Percentiles rank a stretch among this genome's conserved stretches.
Conservation (phyloP, 2,797 vertebrate species). For the Monodelphis domestica region DNA sequence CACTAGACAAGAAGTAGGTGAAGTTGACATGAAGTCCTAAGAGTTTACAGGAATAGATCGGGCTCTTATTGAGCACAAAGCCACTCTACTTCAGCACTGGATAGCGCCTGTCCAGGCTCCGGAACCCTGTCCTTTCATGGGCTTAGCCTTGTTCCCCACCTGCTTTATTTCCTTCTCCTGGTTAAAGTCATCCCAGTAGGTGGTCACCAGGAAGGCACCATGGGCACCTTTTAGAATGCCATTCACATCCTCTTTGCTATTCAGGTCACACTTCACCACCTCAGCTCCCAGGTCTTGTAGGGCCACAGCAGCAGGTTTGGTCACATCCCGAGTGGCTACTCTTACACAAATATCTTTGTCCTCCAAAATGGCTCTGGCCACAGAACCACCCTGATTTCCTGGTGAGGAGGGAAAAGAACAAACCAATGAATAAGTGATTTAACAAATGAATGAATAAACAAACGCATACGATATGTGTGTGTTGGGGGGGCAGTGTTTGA, state of each 20-base stretch:
- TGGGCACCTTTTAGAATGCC: conserved; percentile 61
- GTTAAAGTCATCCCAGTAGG: conserved; percentile 75
- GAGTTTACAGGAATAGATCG: background rate
- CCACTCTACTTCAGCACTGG: background rate
- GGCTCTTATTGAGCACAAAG: background rate
- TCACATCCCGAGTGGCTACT: conserved; percentile 62
- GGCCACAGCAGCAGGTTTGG: conserved; percentile 12
- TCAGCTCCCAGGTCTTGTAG: conserved; percentile 74
- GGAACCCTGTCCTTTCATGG: rapidly evolving
- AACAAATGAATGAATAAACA: background rate
- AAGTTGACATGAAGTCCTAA: background rate
- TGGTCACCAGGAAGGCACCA: conserved; percentile 79
- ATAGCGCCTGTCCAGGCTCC: background rate
- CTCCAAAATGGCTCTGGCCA: conserved; percentile 76
- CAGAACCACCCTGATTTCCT: conserved; percentile 76
- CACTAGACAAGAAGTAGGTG: background rate
- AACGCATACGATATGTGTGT: background rate
- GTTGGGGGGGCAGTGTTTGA: no score
- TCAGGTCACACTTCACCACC: conserved; percentile 72
- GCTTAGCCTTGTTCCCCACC: conserved; percentile 48
- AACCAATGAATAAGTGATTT: background rate
- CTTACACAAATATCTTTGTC: conserved; percentile 72
- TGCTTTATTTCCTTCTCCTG: conserved; percentile 78
- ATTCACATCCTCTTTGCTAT: conserved; percentile 64
- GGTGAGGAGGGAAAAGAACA: background rate